These are phyloP conservation scores for Ladona fulva DNA, from an alignment of 1,140 invertebrate species.

Conservation along the genomic window DNA sequence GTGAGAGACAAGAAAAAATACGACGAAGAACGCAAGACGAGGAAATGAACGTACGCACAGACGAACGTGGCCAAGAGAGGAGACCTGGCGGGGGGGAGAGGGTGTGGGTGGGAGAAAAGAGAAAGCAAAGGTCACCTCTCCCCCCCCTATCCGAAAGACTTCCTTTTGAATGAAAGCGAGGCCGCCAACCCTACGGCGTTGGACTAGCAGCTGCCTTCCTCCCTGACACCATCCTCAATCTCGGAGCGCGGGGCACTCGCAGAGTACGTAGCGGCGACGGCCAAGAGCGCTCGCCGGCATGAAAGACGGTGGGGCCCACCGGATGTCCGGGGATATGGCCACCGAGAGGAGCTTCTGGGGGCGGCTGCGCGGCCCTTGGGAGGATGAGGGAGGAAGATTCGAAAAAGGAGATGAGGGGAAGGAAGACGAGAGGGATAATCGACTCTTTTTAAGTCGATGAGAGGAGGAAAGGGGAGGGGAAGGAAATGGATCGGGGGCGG, in stretches of 20 bases:
- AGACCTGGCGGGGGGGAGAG: neutral
- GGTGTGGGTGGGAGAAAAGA: neutral
- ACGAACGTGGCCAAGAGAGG: neutral
- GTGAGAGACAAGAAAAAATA: too few relatives aligned
- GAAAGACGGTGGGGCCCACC: too few relatives aligned
- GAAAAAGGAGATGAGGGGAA: too few relatives aligned
- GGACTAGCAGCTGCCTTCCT: neutral
- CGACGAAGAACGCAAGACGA: too few relatives aligned
- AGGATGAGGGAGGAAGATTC: too few relatives aligned
- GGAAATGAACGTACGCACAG: too few relatives aligned
- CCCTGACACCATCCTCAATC: neutral
- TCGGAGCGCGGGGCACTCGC: neutral
- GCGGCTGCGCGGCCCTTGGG: too few relatives aligned
- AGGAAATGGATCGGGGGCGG: neutral
- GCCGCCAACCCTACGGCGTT: neutral
- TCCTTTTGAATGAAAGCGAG: conserved; percentile 1
- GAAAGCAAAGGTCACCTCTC: conserved; percentile 3
- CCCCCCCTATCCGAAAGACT: neutral
- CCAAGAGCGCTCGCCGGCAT: too few relatives aligned
- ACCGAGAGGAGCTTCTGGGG: too few relatives aligned
- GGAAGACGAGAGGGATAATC: too few relatives aligned
- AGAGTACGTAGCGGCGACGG: too few relatives aligned
- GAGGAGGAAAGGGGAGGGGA: neutral
- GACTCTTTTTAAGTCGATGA: neutral
- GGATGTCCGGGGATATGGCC: too few relatives aligned